phyloP scores from a whole-genome alignment of 30 jellyfish, hydroid and myxozoan species.

The Haliclystus octoradiatus region DNA sequence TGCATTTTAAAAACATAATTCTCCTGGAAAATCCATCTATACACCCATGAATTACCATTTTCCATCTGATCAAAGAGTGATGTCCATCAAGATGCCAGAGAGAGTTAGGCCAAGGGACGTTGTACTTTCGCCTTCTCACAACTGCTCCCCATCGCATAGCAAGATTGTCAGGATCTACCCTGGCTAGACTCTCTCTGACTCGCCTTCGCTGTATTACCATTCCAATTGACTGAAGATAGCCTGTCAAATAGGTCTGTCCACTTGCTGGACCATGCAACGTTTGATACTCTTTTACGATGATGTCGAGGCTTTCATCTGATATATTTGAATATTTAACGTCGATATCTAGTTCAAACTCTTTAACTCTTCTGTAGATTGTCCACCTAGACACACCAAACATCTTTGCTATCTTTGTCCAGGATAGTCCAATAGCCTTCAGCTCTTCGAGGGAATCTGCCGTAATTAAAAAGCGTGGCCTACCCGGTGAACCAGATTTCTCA shows the following conservation, averaged over 20 bases:
- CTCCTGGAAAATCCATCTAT: slow-evolving; percentile 50
- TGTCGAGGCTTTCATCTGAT: slow-evolving; percentile 30
- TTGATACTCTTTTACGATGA: slow-evolving; percentile 13
- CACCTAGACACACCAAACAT: slow-evolving; percentile 39
- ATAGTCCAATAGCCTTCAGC: slow-evolving; percentile 36
- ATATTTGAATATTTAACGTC: slow-evolving; percentile 21
- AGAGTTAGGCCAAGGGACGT: slow-evolving; percentile 46
- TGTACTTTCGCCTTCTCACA: slow-evolving; percentile 25
- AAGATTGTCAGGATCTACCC: slow-evolving; percentile 26
- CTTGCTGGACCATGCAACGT: slow-evolving; percentile 35
- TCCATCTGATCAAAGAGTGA: slow-evolving; percentile 36
- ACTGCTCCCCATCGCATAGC: slow-evolving; percentile 31
- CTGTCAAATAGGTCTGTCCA: slow-evolving; percentile 40
- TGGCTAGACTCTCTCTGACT: slow-evolving; percentile 13
- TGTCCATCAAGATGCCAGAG: slow-evolving; percentile 44
- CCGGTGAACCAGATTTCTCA: slow-evolving; percentile 20
- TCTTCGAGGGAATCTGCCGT: slow-evolving; percentile 21
- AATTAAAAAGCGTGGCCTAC: slow-evolving; percentile 36
- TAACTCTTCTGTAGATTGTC: slow-evolving; percentile 42
- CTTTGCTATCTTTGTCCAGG: slow-evolving; percentile 34
- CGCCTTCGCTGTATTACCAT: slow-evolving; percentile 14
- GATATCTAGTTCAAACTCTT: slow-evolving; percentile 24
- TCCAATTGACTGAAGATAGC: slow-evolving; percentile 22
- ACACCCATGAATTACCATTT: slow-evolving; percentile 21
- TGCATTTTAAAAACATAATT: slow-evolving; percentile 26